Percentiles rank a stretch among this genome's conserved stretches.
Evolutionary conservation across 2,888 invertebrate genomes (phyloP).

Genomic region (Eledone cirrhosa): DNA sequence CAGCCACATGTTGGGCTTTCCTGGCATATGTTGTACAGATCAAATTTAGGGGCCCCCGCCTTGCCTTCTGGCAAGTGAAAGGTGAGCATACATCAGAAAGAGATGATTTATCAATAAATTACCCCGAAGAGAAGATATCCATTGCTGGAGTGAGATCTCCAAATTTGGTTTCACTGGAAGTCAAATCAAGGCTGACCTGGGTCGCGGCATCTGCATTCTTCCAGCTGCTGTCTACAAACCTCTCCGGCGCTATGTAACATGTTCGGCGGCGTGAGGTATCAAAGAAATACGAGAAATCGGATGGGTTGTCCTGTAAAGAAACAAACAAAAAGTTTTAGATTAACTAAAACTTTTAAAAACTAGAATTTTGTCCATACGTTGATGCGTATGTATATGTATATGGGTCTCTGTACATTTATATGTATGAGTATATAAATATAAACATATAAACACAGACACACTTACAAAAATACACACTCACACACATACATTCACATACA

Average conservation of each 20-base stretch:
- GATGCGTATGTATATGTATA: too few species aligned
- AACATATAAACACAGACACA: too few species aligned
- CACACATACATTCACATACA: too few species aligned
- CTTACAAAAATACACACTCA: too few species aligned
- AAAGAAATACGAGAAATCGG: slow-evolving; percentile 98
- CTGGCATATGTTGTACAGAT: too few species aligned
- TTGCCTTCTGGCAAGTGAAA: background rate
- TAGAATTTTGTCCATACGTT: too few species aligned
- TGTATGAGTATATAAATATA: too few species aligned
- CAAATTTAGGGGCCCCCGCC: too few species aligned
- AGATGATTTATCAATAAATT: slow-evolving; percentile 51
- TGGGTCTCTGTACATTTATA: too few species aligned
- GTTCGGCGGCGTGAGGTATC: slow-evolving; percentile 92
- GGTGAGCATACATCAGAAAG: background rate
- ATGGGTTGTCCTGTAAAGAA: slow-evolving; percentile 79
- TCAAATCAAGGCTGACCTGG: slow-evolving; percentile 54
- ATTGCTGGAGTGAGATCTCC: slow-evolving; percentile 84
- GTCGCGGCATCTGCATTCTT: slow-evolving; percentile 47
- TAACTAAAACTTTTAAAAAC: too few species aligned
- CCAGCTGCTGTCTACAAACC: slow-evolving; percentile 59
- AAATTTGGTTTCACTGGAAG: slow-evolving; percentile 48
- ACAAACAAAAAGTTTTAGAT: too few species aligned
- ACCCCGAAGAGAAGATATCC: slow-evolving; percentile 98
- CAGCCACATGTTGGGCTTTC: too few species aligned
- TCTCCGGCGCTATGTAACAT: slow-evolving; percentile 97